Evolutionary conservation across 2,797 vertebrate species (phyloP), one percentile per base, ranked within the genome.

Genomic region (Muraenolepis orangiensis): DNA sequence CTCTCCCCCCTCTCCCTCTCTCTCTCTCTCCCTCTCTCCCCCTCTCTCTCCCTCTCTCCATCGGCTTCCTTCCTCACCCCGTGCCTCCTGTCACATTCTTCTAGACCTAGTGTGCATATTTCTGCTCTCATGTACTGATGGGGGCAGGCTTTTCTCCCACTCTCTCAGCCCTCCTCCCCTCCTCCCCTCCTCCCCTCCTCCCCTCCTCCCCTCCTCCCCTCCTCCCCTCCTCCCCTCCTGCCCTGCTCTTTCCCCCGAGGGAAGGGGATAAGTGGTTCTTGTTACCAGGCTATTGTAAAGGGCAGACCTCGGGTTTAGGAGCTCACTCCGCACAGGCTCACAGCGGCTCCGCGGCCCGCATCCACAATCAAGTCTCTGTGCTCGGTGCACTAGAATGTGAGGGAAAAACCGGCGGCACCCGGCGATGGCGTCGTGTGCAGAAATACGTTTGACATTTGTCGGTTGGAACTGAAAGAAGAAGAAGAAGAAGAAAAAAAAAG

Each of bases 21-120:
- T 46, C 13, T 3, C 13, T 46, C 13, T 46, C 40, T 18, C 13
- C 4, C 16, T 2, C 40, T 46, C 40, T 46, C 40, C 18, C 4
- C 8, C 32, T 34, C 32, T 34, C 32, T 34, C 32, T 34, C 32
- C 8, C 32, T 34, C 32, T 34, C 32, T 34, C 32, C 8, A 3
- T 34, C 32, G 3, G 78, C 79, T 88, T 89, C 84, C 87, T 91
- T 89, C 88, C 86, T 89, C 74, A 73, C 85, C 78, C 72, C 18
- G 38, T 84, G 86, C 77, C 82, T 82, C 67, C 1, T 85, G 82
- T 85, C 88, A 86, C 70, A 38, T 82, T 85, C 75, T 78, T 85
- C 75, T 78, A 76, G 80, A 72, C 79, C 76, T 80, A 72, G 51
- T 16, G 42, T 51, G 42, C 80, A 72, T 72, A n/a, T 81, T 68